Evolutionary conservation across 2,113 vertebrate genomes (phyloP), one percentile per base, ranked within the genome.

Genomic region (Rana temporaria): DNA sequence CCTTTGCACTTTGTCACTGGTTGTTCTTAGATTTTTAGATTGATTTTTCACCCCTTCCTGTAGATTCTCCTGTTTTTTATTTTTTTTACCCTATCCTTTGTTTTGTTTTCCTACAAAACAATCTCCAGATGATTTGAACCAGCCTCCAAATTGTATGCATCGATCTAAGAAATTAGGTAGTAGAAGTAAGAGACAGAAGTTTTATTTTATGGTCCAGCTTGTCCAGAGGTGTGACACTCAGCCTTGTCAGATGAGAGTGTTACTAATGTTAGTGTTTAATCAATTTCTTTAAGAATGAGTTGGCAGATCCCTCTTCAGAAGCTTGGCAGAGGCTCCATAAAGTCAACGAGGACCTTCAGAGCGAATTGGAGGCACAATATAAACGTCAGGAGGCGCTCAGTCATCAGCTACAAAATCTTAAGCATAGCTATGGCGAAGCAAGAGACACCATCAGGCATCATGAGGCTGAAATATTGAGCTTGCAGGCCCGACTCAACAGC

Each of bases 281-380:
- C 94, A 89, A 95, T 98, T 94, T 98, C 91, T 99, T 97, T 94
- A 98, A 99, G 97, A 97, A 92, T 85, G 93, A 94, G 90, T 91
- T 95, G 87, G 90, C 95, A 87, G 86, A 95, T 72, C 94, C 96
- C 78, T 92, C 94, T 84, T 92, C 92, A 38, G 94, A 93, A 85
- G 89, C 96, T 92, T 97, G 95, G 96, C 95, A 97, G 90, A 95
- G 91, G 86, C 95, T 97, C 84, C 96, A 96, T 89, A 95, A 92
- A 90, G 94, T 97, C 86, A 99, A 97, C 89, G 93, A 95, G 89
- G 97, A 99, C 71, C 95, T 97, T 84, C 97, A 96, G 86, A 92
- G 86, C 0, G 97, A 98, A 86, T 88, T 98, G 85, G 97, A 98
- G 87, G 88, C 95, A 83, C 97, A 97, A 74, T 94, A 95, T 86